Conservation (phyloP, 2,888 invertebrate species). For the Caenorhabditis sp. region DNA sequence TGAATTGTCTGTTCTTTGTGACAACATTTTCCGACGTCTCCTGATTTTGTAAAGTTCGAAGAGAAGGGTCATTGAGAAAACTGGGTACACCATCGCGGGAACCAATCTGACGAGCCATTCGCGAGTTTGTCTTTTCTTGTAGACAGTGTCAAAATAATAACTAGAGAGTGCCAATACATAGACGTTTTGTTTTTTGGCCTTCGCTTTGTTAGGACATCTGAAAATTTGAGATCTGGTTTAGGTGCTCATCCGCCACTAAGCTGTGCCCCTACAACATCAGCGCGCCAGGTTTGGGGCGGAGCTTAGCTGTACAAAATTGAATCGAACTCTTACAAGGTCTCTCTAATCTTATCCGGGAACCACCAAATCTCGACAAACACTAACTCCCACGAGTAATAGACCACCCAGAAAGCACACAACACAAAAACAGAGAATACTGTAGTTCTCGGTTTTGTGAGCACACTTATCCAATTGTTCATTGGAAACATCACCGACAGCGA, state of each 20-base stretch:
- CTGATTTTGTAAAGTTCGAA: not conserved
- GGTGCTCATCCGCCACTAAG: too few relatives aligned
- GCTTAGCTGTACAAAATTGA: too few relatives aligned
- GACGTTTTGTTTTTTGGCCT: too few relatives aligned
- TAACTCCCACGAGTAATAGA: not conserved
- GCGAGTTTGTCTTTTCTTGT: too few relatives aligned
- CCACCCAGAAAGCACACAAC: not conserved
- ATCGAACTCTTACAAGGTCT: not conserved
- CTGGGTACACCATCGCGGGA: too few relatives aligned
- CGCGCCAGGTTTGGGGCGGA: too few relatives aligned
- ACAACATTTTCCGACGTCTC: not conserved
- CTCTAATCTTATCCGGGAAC: not conserved
- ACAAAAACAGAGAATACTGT: not conserved
- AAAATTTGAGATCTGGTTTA: too few relatives aligned
- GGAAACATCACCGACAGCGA: constrained; percentile 1
- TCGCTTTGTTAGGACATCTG: too few relatives aligned
- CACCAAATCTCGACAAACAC: not conserved
- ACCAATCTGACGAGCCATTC: too few relatives aligned
- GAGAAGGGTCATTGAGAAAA: not conserved
- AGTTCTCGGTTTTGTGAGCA: not conserved
- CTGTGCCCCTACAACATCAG: too few relatives aligned
- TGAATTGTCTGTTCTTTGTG: not conserved
- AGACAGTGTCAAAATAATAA: too few relatives aligned
- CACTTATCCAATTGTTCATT: constrained; percentile 1
- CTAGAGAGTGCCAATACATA: too few relatives aligned